Base-by-base conservation (phyloP, 2,888 invertebrate genomes). In the Caenorhabditis macrosperma region DNA sequence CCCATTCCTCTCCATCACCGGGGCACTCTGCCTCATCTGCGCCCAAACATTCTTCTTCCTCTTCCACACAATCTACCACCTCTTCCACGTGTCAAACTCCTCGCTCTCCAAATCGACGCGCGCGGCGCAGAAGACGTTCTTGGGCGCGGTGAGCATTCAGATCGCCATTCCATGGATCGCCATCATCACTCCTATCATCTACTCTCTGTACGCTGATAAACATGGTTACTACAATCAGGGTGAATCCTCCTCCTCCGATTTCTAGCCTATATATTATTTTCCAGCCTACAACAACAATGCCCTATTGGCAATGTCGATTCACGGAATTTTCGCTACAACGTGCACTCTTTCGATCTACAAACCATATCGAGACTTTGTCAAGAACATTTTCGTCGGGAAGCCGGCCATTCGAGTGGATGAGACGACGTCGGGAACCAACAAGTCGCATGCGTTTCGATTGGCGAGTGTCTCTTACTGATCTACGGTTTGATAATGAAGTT, bases 191-290 rank as follows among this genome's bases (percentile, higher is more conserved):
- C 76, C 76, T 5, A 33, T 68, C 10, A 7, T 28, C 4, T 76
- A 55, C 30, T 60, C 76, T 4, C 35, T 76, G 7, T 61, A 61
- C 28, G 52, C 68, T 0, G 67, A 76, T 30, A 12, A 20, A 38
- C 24, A 46, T 15, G 20, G 68, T 28, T 68, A 68, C 24, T 76
- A 76, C 35, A 63, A 76, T 61, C 76, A 76, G 55, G 55, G 76
- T 76, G 35, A 38, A 22, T 28, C 10, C n/a, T 6, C 15, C 7
- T 38, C 22, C n/a, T n/a, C n/a, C n/a, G n/a, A 22, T 17, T 28
- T 22, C 22, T 41, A 24, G 24, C n/a, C 24, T 15, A 38, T 12
- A 9, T 38, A 38, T 38, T 3, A 38, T 15, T 41, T 60, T 41
- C 17, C 60, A 69, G 69, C 60, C 3, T 48, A 30, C 46, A 71